Evolutionary conservation across 2,113 vertebrate species (phyloP), one percentile per base, ranked within the genome.

Genomic region (Telmatochromis sp.): DNA sequence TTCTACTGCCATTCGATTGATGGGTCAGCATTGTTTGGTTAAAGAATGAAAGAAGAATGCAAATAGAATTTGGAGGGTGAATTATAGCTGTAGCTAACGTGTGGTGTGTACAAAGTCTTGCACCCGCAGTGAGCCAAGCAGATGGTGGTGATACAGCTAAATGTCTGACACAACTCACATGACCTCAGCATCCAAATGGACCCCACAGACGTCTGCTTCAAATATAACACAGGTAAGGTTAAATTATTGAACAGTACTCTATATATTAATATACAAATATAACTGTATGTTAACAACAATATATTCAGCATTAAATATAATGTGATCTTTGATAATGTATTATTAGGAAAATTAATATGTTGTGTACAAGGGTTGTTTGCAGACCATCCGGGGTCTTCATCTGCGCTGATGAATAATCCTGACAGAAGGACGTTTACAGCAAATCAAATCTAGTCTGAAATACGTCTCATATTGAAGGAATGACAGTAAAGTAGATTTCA

Each of bases 351-450:
- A 26, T 17, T 6, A 17, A 17, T 45, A 42, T 71, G 63, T 40
- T 5, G 8, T 73, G 9, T 42, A 3, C 15, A 3, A 45, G 14
- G 21, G 40, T 47, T 47, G 14, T 17, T 73, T 73, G 40, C 8
- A 26, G 21, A 28, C 0, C 35, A 28, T 2, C 37, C 5, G 5
- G 21, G 4, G 37, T 23, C 37, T 2, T 71, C 21, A 26, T 71
- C 60, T 65, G 31, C 17, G n/a, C 60, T 65, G 31, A 35, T 35
- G 0, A 63, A 63, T 63, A 35, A 65, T 65, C 60, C 10, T 35
- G 31, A 12, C 17, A 65, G 9, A 33, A 33, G 58, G 58, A 63
- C 17, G 4, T 63, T 63, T 35, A 35, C 28, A 63, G 28, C 15
- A 63, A 63, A 63, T 33, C 58, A 35, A 35, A n/a, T n/a, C 17